A percentile compares a stretch with the other conserved stretches of the same genome.
Conservation (phyloP, 2,113 vertebrate species). For the Rhinopomastus cyanomelas region DNA sequence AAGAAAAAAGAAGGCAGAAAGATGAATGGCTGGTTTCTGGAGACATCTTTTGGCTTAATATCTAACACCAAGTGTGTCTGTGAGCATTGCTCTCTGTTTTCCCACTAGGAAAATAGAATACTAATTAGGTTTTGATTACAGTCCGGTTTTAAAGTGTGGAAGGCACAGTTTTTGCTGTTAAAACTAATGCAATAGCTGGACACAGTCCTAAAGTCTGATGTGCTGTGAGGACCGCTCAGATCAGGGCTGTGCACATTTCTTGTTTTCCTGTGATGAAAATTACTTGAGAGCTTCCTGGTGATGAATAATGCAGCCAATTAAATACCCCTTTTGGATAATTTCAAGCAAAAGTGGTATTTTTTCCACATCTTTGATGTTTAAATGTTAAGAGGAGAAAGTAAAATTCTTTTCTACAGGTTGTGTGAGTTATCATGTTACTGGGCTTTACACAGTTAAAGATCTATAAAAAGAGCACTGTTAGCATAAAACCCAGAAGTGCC, state of each 20-base stretch:
- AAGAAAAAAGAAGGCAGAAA: background rate
- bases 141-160: slow-evolving; percentile 14
- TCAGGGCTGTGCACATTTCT: rapidly evolving
- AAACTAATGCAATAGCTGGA: background rate
- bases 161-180: background rate
- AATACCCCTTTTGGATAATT: background rate
- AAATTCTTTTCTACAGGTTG: background rate
- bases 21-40: slow-evolving; percentile 56
- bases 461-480: background rate
- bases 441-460: background rate
- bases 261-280: background rate
- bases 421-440: background rate
- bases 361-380: rapidly evolving
- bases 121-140: slow-evolving; percentile 57
- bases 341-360: background rate
- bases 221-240: background rate
- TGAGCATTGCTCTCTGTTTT: slow-evolving; percentile 17
- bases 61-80: slow-evolving; percentile 11
- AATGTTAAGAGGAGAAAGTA: background rate
- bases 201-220: background rate
- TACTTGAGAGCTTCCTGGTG: background rate
- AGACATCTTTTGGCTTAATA: slow-evolving; percentile 60
- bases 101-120: slow-evolving; percentile 49
- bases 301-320: rapidly evolving
- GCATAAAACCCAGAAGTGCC: background rate